Percentiles rank a stretch among this genome's conserved stretches.
Conservation (phyloP, 2,797 vertebrate species). For the Lutjanus campechanus region DNA sequence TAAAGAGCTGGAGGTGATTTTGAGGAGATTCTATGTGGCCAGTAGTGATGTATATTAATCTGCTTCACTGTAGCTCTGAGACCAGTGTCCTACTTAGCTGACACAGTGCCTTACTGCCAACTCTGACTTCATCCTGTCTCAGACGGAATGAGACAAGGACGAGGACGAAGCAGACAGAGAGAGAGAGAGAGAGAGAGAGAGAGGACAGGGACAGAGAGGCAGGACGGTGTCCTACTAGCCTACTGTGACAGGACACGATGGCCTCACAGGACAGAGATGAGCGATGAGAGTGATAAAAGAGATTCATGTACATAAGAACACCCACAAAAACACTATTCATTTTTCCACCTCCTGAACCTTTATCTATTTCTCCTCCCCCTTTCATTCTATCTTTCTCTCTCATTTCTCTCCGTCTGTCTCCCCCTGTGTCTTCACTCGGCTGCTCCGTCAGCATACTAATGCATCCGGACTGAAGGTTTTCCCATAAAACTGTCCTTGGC, state of each 20-base stretch:
- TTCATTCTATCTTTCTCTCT: conserved; percentile 10
- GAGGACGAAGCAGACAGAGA: not conserved
- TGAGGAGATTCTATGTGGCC: not conserved
- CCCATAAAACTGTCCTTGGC: conserved; percentile 36
- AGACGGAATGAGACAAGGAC: conserved; percentile 31
- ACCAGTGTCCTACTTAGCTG: conserved; percentile 21
- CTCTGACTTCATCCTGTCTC: conserved; percentile 48
- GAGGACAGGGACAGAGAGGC: not conserved
- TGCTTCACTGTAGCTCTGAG: conserved; percentile 4
- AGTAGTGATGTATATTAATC: not conserved
- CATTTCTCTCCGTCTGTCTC: conserved; percentile 6
- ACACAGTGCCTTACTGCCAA: conserved; percentile 48
- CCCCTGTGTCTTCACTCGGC: conserved; percentile 5
- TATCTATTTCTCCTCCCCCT: conserved; percentile 1
- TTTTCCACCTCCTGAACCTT: not conserved
- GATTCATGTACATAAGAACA: not conserved
- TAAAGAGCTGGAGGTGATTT: conserved; percentile 18
- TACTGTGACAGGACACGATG: conserved; percentile 12
- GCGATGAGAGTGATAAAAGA: not conserved
- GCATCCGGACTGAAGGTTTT: conserved; percentile 14
- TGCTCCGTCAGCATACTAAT: conserved; percentile 55
- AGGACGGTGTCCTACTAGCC: conserved; percentile 7
- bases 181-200: not conserved
- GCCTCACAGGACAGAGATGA: conserved; percentile 1
- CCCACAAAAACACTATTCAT: conserved; percentile 3